These are phyloP conservation scores for Magallana ariakensis DNA, from an alignment of 1,140 invertebrate genomes.

Conservation along the genomic window DNA sequence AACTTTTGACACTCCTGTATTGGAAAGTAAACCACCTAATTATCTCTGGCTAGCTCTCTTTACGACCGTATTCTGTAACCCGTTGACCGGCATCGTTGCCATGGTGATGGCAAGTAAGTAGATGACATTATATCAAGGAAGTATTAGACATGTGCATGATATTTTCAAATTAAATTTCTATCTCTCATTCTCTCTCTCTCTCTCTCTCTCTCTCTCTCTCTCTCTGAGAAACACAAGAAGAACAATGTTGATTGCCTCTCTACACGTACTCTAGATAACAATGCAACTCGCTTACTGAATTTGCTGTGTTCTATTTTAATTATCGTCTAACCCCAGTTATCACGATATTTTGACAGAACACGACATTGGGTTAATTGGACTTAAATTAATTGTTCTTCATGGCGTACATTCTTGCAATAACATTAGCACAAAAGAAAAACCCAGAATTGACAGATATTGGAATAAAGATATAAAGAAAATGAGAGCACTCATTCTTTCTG, in stretches of 20 bases:
- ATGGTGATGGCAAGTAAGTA: constrained; percentile 56
- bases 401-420: not conserved
- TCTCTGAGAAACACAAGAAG: not conserved
- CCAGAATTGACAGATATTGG: not conserved
- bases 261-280: not conserved
- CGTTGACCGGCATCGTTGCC: constrained; percentile 48
- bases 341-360: not conserved
- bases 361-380: constrained; percentile 26
- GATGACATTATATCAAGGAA: not conserved
- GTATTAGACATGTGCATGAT: not conserved
- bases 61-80: constrained; percentile 57
- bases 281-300: not conserved
- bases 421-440: not conserved
- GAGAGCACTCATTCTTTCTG: not conserved
- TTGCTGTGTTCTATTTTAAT: not conserved
- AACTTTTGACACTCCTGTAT: constrained; percentile 41
- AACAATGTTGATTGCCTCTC: not conserved
- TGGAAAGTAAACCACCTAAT: constrained; percentile 54
- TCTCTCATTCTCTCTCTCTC: constrained; percentile 5
- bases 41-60: constrained; percentile 55
- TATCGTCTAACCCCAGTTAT: not conserved
- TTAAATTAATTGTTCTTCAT: constrained; percentile 34
- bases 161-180: not conserved
- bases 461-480: not conserved
- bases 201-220: constrained; percentile 19